Percentiles rank a stretch among this genome's conserved stretches.
Evolutionary conservation across 2,888 invertebrate genomes (phyloP).

Genomic region (Automeris io): DNA sequence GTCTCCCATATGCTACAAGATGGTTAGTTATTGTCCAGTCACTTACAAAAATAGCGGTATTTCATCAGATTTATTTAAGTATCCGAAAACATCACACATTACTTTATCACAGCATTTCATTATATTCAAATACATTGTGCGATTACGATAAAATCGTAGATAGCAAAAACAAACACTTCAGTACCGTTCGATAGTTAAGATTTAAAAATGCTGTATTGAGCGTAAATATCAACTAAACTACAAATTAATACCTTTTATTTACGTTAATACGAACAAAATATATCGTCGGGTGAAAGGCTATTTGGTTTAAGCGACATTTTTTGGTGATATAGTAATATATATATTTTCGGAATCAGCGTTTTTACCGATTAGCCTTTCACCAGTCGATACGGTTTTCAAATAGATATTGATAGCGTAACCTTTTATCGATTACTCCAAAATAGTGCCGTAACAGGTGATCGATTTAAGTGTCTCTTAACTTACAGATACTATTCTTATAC

Average conservation of each 20-base stretch:
- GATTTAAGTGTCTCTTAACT: too few species aligned
- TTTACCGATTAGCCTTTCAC: too few species aligned
- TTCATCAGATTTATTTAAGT: conserved; percentile 14
- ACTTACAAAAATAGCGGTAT: conserved; percentile 22
- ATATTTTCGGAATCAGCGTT: too few species aligned
- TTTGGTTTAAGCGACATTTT: too few species aligned
- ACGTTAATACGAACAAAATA: too few species aligned
- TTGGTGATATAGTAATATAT: too few species aligned
- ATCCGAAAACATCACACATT: conserved; percentile 19
- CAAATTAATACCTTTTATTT: too few species aligned
- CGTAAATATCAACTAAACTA: background rate
- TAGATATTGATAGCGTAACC: background rate
- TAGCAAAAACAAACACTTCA: background rate
- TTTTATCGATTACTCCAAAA: background rate
- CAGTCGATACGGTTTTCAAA: background rate
- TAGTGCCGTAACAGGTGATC: too few species aligned
- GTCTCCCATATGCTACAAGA: conserved; percentile 33
- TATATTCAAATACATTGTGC: background rate
- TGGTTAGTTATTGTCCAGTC: conserved; percentile 22
- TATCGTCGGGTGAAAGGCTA: too few species aligned
- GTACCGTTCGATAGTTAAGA: too few species aligned
- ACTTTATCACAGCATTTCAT: conserved; percentile 26
- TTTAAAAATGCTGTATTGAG: too few species aligned
- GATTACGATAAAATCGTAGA: background rate
- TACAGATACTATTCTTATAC: too few species aligned